Base-by-base conservation (phyloP, 2,888 invertebrate genomes). In the Anthophora plumipes region DNA sequence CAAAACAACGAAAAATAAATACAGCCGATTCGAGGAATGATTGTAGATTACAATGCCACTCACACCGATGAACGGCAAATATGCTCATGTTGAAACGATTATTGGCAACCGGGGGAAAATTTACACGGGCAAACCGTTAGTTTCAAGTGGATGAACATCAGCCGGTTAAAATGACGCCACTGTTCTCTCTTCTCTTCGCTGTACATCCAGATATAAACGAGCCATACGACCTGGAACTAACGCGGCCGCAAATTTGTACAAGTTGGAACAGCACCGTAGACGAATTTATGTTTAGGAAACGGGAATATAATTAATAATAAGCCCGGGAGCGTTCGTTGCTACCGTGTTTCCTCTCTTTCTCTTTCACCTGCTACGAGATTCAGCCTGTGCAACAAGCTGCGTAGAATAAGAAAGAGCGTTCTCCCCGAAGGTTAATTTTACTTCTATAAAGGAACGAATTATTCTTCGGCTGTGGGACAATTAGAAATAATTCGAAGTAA, bases 191-290 rank as follows among this genome's bases (percentile, higher is more conserved):
- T 31, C 31, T 31, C 31, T 4, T 31, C 48, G 54, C 39, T 41
- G 60, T 60, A 78, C 52, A 48, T 66, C 48, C 64, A 60, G 48
- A 52, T 66, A 79, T 71, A 79, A 71, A 60, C 71, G 57, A 66
- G 70, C 70, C 37, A 79, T 48, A 66, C 71, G 71, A 79, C 80
- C 80, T 48, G 80, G 59, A 79, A 79, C 66, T 79, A 79, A 79
- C 48, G 52, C 57, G 80, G 25, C 80, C 79, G 71, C 80, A 79
- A 79, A 79, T 79, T 79, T 79, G 79, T 79, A 79, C 71, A 60
- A 79, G 70, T 79, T 66, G 54, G 41, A 66, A 60, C 37, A 50
- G 60, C 25, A 37, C 7, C 70, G 25, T n/a, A 25, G 79, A 64
- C 63, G 78, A 71, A 66, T 66, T 54, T 22, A 46, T 41, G 64